Percentiles rank a stretch among this genome's conserved stretches.
These are phyloP conservation scores for Balaenoptera acutorostrata DNA, from an alignment of 2,113 vertebrate genomes.

Conservation along the genomic window DNA sequence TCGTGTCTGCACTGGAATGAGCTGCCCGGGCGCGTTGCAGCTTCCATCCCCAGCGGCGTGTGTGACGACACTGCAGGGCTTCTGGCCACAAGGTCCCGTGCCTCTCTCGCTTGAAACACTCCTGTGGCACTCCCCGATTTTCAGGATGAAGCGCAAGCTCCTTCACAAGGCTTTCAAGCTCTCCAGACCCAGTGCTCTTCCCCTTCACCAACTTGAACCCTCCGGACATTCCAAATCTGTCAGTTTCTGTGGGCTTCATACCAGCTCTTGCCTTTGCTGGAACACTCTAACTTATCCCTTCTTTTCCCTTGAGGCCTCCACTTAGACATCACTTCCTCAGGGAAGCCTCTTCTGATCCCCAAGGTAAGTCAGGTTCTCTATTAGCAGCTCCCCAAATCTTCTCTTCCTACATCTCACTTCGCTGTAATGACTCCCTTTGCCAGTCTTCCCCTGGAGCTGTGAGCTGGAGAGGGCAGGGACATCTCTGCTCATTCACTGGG, in stretches of 20 bases:
- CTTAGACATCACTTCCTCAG: background rate
- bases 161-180: background rate
- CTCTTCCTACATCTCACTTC: background rate
- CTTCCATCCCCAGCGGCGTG: background rate
- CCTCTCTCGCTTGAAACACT: background rate
- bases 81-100: accelerated
- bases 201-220: background rate
- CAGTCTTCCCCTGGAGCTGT: background rate
- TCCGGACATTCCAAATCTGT: background rate
- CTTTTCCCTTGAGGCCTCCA: background rate
- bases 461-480: background rate
- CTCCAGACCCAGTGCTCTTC: background rate
- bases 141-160: background rate
- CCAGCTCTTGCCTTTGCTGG: background rate
- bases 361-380: background rate
- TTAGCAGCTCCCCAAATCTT: background rate
- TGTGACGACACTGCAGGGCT: accelerated
- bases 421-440: background rate
- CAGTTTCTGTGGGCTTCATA: background rate
- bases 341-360: background rate
- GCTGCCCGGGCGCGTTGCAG: accelerated
- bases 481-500: accelerated
- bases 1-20: background rate
- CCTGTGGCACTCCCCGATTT: background rate
- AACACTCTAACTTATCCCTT: background rate